Evolutionary conservation across 2,888 invertebrate genomes (phyloP).

Genomic region (Lithophane semibrunnea): DNA sequence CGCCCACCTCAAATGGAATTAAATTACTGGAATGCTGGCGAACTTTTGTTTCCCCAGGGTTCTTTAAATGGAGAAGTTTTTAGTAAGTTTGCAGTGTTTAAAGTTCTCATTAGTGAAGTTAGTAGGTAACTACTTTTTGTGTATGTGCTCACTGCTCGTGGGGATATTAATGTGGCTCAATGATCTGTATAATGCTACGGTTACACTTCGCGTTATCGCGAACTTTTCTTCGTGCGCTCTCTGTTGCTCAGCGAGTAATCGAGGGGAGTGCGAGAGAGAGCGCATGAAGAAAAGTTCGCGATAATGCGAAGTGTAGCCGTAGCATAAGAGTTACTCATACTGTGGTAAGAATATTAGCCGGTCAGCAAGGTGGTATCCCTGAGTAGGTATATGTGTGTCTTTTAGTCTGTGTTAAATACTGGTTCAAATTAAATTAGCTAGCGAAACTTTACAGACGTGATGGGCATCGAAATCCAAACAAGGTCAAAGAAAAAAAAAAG

Average conservation of each 20-base stretch:
- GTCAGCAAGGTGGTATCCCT: not conserved
- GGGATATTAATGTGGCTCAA: slow-evolving; percentile 14
- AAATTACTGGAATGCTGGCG: slow-evolving; percentile 49
- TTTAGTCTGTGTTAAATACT: not conserved
- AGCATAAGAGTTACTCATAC: not conserved
- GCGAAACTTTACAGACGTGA: no score
- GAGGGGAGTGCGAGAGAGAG: no score
- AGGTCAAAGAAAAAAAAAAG: no score
- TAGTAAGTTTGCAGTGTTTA: slow-evolving; percentile 46
- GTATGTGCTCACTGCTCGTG: slow-evolving; percentile 18
- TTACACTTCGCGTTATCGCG: no score
- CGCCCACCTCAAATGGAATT: slow-evolving; percentile 40
- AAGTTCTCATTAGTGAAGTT: slow-evolving; percentile 49
- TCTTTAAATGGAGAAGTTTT: slow-evolving; percentile 52
- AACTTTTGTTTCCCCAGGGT: slow-evolving; percentile 51
- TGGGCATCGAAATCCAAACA: no score
- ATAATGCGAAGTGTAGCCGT: no score
- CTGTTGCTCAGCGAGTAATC: no score
- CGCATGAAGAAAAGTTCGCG: no score
- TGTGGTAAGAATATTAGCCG: not conserved
- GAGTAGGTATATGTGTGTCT: not conserved
- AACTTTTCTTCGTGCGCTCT: no score
- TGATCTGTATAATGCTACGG: not conserved
- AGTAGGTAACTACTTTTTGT: slow-evolving; percentile 14
- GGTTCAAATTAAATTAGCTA: no score